A percentile compares a stretch with the other conserved stretches of the same genome.
These are phyloP conservation scores for Ditylenchus dipsaci DNA, from an alignment of 1,140 invertebrate genomes.

Conservation along the genomic window DNA sequence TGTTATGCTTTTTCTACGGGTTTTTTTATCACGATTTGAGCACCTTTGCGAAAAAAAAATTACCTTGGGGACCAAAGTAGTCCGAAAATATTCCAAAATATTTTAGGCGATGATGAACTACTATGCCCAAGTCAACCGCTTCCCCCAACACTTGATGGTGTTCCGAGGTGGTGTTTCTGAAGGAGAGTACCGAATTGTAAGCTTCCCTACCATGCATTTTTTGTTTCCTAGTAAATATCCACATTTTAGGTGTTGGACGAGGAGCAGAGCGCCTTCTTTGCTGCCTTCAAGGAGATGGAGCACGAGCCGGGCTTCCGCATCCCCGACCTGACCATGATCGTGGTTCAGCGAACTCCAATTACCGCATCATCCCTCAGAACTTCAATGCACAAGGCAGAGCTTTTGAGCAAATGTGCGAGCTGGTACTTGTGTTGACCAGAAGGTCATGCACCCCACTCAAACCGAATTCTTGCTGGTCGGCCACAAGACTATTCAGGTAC, in stretches of 20 bases:
- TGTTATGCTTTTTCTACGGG: no score
- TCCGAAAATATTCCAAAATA: no score
- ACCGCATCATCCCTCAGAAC: slow-evolving; percentile 21
- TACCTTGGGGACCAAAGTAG: no score
- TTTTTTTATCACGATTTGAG: no score
- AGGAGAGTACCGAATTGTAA: slow-evolving; percentile 23
- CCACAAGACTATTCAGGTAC: slow-evolving; percentile 26
- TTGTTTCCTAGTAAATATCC: background rate
- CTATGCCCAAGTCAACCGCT: background rate
- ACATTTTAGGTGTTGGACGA: background rate
- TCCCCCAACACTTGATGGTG: slow-evolving; percentile 22
- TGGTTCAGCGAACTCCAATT: slow-evolving; percentile 25
- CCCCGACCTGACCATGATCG: slow-evolving; percentile 21
- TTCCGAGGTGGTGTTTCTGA: slow-evolving; percentile 26
- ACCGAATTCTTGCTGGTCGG: slow-evolving; percentile 26
- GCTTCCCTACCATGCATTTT: background rate
- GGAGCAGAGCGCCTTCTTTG: slow-evolving; percentile 7
- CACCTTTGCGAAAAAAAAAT: no score
- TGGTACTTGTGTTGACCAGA: slow-evolving; percentile 27
- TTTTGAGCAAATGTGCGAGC: slow-evolving; percentile 22
- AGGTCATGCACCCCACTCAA: slow-evolving; percentile 18
- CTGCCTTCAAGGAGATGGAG: slow-evolving; percentile 17
- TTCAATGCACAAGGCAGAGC: slow-evolving; percentile 7
- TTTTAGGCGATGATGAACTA: slow-evolving; percentile 5
- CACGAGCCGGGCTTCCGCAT: slow-evolving; percentile 1